Evolutionary conservation across 1,140 invertebrate genomes (phyloP), one percentile per base, ranked within the genome.

Genomic region (Phthorimaea operculella): DNA sequence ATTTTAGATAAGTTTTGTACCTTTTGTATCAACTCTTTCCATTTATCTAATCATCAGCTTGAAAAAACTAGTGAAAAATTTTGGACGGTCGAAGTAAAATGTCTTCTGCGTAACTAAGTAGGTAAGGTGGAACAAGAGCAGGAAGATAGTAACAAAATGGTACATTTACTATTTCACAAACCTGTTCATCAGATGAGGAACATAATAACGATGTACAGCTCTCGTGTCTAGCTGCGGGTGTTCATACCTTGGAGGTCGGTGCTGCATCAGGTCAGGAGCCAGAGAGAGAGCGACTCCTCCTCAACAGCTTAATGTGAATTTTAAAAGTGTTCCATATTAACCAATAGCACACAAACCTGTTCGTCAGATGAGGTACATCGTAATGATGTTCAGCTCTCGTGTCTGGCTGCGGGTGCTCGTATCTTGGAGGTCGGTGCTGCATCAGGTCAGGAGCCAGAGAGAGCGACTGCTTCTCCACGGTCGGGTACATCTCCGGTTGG

Each of bases 381-480:
- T 94, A 95, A 73, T 94, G 93, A 77, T 95, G 93, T 73, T 95
- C 93, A 17, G 80, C 83, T 33, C 76, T 68, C 7, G 71, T 74
- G 16, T 87, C 85, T 8, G 64, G 92, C 87, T 87, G 92, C 89
- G 93, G 92, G 79, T 94, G 94, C 74, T 94, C 93, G 83, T 93
- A 93, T 77, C 92, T 91, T 61, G 92, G 89, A 56, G 91, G 90
- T 47, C 91, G 70, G 51, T 87, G 83, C 74, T 88, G 88, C 51
- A 95, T 96, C 62, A 96, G 87, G 79, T 98, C 96, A 36, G 95
- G 95, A 68, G 95, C 94, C 58, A 94, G 87, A 34, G 90, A 90
- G 58, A 94, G 84, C 14, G 90, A 90, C 74, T 95, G 95, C 87
- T 95, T 95, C 84, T 94, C 92, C 60, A 93, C 90, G 52, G 94